Evolutionary conservation across 1,140 invertebrate genomes (phyloP).

Genomic region (Drosophila tsacasi): DNA sequence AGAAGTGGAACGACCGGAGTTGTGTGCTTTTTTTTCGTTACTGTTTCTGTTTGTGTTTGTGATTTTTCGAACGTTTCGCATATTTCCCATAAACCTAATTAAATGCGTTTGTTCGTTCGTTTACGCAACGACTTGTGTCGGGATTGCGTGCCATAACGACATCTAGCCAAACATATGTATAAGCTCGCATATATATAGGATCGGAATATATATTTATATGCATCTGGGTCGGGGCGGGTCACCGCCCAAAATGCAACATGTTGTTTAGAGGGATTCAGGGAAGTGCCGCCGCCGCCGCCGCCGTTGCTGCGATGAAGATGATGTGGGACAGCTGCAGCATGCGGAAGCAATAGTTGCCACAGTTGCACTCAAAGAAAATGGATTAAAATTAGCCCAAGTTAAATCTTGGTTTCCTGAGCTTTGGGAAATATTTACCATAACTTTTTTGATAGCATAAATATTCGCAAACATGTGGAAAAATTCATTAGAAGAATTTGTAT

Average conservation of each 20-base stretch:
- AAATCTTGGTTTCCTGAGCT: neutral
- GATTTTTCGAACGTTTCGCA: constrained; percentile 62
- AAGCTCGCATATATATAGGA: neutral
- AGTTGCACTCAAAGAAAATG: constrained; percentile 17
- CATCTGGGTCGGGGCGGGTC: constrained; percentile 53
- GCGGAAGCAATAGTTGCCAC: constrained; percentile 32
- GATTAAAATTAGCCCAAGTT: neutral
- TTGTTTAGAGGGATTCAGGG: constrained; percentile 29
- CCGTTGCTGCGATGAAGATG: constrained; percentile 26
- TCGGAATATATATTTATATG: constrained; percentile 24
- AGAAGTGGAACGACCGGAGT: constrained; percentile 11
- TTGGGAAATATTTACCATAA: neutral
- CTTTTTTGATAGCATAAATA: neutral
- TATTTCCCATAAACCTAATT: constrained; percentile 82
- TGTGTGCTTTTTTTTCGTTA: constrained; percentile 26
- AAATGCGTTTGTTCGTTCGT: constrained; percentile 71
- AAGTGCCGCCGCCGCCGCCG: neutral
- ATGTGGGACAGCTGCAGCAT: constrained; percentile 48
- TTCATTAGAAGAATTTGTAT: neutral
- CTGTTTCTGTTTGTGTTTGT: constrained; percentile 28
- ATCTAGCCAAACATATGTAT: constrained; percentile 13
- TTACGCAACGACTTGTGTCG: constrained; percentile 75
- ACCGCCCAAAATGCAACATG: constrained; percentile 61
- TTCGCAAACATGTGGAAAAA: neutral
- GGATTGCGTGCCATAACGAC: constrained; percentile 44